phyloP scores from a whole-genome alignment of 2,888 invertebrate species.

The Caenorhabditis angaria region DNA sequence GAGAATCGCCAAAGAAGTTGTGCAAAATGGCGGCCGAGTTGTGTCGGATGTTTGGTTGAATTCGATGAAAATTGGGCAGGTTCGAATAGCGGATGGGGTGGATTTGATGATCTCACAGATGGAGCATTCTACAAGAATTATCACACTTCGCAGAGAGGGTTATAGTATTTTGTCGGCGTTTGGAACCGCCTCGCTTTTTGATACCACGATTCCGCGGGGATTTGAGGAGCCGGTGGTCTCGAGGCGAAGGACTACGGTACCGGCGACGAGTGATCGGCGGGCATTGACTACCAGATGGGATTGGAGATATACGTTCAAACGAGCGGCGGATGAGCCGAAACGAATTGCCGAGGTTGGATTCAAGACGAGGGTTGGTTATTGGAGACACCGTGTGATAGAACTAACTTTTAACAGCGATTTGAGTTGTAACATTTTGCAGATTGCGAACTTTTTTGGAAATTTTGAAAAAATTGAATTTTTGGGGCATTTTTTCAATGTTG shows the following conservation, averaged over 20 bases:
- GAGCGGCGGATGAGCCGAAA: conserved; percentile 60
- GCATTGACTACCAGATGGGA: conserved; percentile 91
- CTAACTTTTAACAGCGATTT: conserved; percentile 11
- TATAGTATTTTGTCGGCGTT: conserved; percentile 36
- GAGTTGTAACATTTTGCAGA: not conserved
- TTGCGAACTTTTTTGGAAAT: not conserved
- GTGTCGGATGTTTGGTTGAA: conserved; percentile 36
- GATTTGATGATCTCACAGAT: conserved; percentile 24
- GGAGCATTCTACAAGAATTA: conserved; percentile 23
- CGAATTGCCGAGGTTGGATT: conserved; percentile 67
- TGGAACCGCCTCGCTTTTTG: conserved; percentile 29
- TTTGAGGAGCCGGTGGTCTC: conserved; percentile 30
- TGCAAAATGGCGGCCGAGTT: conserved; percentile 9
- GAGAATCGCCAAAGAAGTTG: conserved; percentile 24
- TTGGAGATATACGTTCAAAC: conserved; percentile 88
- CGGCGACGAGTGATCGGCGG: conserved; percentile 75
- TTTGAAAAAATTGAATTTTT: too few relatives aligned
- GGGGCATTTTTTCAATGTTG: too few relatives aligned
- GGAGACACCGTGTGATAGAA: conserved; percentile 13
- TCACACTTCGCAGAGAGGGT: conserved; percentile 42
- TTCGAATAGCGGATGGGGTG: conserved; percentile 26
- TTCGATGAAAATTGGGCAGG: too few relatives aligned
- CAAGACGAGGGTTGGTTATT: conserved; percentile 71
- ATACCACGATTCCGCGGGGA: conserved; percentile 18
- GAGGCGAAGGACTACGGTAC: conserved; percentile 35